A percentile compares a stretch with the other conserved stretches of the same genome.
Conservation (phyloP, 2,888 invertebrate genomes). For the Stenodema calcarata region DNA sequence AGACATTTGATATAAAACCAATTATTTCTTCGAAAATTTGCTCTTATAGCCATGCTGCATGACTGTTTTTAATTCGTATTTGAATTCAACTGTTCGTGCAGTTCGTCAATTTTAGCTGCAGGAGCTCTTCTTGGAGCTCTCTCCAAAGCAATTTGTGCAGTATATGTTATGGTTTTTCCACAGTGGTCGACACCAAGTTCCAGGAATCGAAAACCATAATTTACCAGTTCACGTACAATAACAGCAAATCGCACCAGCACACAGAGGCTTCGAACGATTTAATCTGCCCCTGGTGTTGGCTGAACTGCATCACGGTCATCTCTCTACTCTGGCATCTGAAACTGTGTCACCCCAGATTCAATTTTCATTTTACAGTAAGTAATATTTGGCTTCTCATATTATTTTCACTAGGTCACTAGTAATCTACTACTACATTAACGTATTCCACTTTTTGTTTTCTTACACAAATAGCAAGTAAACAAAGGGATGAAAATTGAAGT, state of each 20-base stretch:
- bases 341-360: constrained; percentile 90
- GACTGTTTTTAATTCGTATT: too few species aligned
- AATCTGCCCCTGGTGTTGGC: constrained; percentile 94
- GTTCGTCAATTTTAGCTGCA: too few species aligned
- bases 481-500: constrained; percentile 91
- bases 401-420: neutral
- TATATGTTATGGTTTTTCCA: neutral
- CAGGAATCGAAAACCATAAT: constrained; percentile 67
- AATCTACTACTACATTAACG: neutral
- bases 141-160: too few species aligned
- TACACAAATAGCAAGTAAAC: constrained; percentile 69
- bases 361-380: constrained; percentile 87
- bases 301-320: constrained; percentile 87
- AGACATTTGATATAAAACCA: too few species aligned
- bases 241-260: constrained; percentile 86
- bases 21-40: too few species aligned
- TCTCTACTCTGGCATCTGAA: constrained; percentile 92
- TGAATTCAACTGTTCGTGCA: too few species aligned
- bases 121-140: too few species aligned
- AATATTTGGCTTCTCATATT: neutral
- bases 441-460: neutral
- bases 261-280: constrained; percentile 93
- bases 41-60: too few species aligned
- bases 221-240: constrained; percentile 95
- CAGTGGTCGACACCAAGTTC: constrained; percentile 43